phyloP scores from a whole-genome alignment of 2,888 invertebrate genomes.

The Salpingus planirostris region DNA sequence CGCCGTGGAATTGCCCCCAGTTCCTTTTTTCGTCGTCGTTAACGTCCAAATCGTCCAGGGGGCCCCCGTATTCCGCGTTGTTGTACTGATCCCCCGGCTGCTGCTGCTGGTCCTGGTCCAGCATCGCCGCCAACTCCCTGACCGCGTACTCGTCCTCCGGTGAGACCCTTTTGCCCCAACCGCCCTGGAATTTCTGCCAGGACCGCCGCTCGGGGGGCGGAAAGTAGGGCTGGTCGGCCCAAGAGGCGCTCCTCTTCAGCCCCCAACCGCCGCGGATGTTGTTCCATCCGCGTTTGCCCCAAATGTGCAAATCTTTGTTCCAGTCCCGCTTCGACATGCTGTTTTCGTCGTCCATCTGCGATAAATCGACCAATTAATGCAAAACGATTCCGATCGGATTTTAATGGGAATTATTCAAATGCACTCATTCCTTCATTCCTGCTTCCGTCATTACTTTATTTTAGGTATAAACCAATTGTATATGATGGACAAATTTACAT shows the following conservation, averaged over 20 bases:
- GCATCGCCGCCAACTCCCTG: constrained; percentile 29
- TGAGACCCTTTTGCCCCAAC: constrained; percentile 41
- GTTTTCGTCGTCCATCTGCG: constrained; percentile 46
- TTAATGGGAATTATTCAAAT: too few relatives aligned
- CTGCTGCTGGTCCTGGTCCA: constrained; percentile 24
- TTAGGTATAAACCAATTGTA: too few relatives aligned
- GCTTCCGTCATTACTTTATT: too few relatives aligned
- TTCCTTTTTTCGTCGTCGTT: constrained; percentile 50
- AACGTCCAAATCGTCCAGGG: constrained; percentile 22
- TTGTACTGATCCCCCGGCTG: constrained; percentile 20
- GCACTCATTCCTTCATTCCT: too few relatives aligned
- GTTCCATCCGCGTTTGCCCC: constrained; percentile 52
- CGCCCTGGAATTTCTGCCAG: constrained; percentile 44
- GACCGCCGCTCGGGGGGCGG: constrained; percentile 46
- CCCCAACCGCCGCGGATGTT: constrained; percentile 51
- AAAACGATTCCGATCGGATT: too few relatives aligned
- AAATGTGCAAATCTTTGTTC: constrained; percentile 50
- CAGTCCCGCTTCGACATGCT: constrained; percentile 56
- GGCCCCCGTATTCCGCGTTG: constrained; percentile 21
- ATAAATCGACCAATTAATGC: too few relatives aligned
- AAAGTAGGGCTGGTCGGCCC: constrained; percentile 22
- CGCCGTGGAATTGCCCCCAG: constrained; percentile 61
- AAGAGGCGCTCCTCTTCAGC: constrained; percentile 40
- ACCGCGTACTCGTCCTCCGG: constrained; percentile 33
- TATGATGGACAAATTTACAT: too few relatives aligned